Evolutionary conservation across 1,140 invertebrate species (phyloP).

Genomic region (Aplysia californica): DNA sequence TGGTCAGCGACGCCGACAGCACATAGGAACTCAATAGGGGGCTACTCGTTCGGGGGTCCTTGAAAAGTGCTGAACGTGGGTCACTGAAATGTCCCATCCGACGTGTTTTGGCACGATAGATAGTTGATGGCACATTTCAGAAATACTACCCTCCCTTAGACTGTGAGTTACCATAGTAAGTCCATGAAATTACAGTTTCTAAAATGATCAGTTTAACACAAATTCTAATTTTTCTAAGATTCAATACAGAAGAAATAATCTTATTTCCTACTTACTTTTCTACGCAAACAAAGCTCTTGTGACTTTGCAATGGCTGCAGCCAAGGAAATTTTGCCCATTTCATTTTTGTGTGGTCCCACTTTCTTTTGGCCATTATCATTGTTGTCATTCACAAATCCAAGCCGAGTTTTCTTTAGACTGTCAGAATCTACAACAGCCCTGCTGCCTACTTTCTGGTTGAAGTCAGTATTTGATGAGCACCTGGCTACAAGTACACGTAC

Average conservation of each 20-base stretch:
- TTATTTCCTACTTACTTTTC: conserved; percentile 40
- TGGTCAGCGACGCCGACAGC: no score
- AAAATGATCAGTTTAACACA: neutral
- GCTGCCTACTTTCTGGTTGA: neutral
- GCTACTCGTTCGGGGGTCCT: no score
- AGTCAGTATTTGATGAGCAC: neutral
- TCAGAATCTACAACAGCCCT: neutral
- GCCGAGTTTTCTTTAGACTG: neutral
- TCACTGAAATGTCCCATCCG: no score
- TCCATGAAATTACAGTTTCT: neutral
- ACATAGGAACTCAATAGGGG: no score
- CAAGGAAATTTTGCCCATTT: conserved; percentile 6
- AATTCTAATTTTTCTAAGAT: neutral
- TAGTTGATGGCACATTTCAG: neutral
- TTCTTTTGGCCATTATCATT: neutral
- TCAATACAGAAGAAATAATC: neutral
- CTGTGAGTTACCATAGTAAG: neutral
- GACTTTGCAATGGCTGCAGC: conserved; percentile 38
- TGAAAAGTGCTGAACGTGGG: no score
- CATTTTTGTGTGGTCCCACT: neutral
- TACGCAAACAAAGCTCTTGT: conserved; percentile 39
- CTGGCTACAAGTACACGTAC: neutral
- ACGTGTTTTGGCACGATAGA: neutral
- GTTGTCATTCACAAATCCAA: no score
- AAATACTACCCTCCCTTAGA: neutral